Evolutionary conservation across 2,113 vertebrate genomes (phyloP).

Genomic region (Bagarius yarrelli): DNA sequence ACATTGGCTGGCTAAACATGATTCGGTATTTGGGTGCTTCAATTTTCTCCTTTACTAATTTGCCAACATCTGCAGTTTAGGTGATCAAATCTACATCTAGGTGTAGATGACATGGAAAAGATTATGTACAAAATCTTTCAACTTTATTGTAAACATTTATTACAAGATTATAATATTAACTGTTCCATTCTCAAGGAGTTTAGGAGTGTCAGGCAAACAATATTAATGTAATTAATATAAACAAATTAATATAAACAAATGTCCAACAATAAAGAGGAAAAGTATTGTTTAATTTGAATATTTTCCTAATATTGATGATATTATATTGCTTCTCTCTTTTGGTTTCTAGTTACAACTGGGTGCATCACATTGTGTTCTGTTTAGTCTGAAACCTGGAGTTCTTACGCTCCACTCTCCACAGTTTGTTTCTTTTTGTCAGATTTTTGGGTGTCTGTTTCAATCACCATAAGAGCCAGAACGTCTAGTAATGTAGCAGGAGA

Average conservation of each 20-base stretch:
- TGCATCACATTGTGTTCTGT: neutral
- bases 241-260: too few species aligned
- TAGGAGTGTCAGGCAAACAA: neutral
- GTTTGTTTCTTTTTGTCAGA: slow-evolving; percentile 6
- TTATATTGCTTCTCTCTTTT: neutral
- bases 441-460: neutral
- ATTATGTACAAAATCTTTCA: too few species aligned
- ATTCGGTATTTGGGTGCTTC: too few species aligned
- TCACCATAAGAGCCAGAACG: slow-evolving; percentile 8
- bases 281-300: too few species aligned
- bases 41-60: too few species aligned
- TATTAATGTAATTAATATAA: too few species aligned
- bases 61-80: too few species aligned
- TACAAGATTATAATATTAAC: neutral
- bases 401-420: slow-evolving; percentile 3
- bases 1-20: too few species aligned
- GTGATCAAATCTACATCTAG: too few species aligned
- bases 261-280: too few species aligned
- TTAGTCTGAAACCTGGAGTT: neutral
- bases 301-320: neutral
- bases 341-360: neutral
- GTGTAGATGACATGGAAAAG: too few species aligned
- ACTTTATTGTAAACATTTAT: neutral
- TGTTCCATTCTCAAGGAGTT: neutral
- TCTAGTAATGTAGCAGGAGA: slow-evolving; percentile 4